A percentile compares a stretch with the other conserved stretches of the same genome.
Evolutionary conservation across 1,140 invertebrate species (phyloP).

Genomic region (Neuroterus valhalla): DNA sequence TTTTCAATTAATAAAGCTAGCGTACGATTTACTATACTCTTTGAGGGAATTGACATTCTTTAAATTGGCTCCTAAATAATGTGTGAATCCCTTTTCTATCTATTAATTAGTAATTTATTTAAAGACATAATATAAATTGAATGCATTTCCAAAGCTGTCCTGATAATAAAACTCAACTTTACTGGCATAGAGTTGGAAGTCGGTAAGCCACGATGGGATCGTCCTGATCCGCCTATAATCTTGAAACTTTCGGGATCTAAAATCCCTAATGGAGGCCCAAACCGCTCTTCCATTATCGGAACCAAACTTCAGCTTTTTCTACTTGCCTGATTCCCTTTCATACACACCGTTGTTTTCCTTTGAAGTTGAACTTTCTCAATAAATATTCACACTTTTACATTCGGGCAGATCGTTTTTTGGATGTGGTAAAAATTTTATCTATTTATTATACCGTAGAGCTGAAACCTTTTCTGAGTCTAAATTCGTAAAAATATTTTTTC

Average conservation of each 20-base stretch:
- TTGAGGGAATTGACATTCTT: not conserved
- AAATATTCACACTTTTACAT: too few species aligned
- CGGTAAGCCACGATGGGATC: conserved; percentile 53
- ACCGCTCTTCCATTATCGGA: conserved; percentile 16
- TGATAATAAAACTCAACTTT: conserved; percentile 53
- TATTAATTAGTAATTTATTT: not conserved
- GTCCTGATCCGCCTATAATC: conserved; percentile 56
- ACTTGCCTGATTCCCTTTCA: not conserved
- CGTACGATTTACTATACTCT: too few species aligned
- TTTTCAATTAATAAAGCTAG: too few species aligned
- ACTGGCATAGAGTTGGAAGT: conserved; percentile 53
- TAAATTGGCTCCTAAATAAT: conserved; percentile 32
- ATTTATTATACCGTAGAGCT: too few species aligned
- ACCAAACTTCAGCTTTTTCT: not conserved
- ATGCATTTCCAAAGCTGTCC: conserved; percentile 35
- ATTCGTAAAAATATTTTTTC: too few species aligned
- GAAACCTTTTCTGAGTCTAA: too few species aligned
- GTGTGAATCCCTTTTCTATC: not conserved
- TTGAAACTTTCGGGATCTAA: conserved; percentile 53
- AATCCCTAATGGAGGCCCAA: conserved; percentile 28
- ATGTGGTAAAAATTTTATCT: too few species aligned
- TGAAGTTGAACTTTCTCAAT: not conserved
- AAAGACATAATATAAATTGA: conserved; percentile 11
- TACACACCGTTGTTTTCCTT: not conserved
- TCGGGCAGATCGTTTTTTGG: too few species aligned